Percentiles rank a stretch among this genome's conserved stretches.
phyloP scores from a whole-genome alignment of 2,797 vertebrate genomes.

The Rhynchonycteris naso region DNA sequence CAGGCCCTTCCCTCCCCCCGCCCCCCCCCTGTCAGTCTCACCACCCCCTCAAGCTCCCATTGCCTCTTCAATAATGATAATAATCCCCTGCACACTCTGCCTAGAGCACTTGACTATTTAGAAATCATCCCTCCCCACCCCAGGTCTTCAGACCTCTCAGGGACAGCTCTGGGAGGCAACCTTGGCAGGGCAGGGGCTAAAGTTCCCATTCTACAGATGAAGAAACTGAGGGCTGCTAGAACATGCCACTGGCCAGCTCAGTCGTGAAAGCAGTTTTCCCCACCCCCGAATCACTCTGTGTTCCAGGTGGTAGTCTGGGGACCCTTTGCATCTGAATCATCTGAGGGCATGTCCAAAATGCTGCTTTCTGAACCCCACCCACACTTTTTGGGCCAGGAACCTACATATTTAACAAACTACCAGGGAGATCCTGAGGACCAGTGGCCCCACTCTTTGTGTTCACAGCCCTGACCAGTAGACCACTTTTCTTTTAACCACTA shows the following conservation, averaged over 20 bases:
- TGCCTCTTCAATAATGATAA: slow-evolving; percentile 1
- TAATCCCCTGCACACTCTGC: not conserved
- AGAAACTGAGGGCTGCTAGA: not conserved
- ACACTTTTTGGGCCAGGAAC: not conserved
- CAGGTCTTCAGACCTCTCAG: not conserved
- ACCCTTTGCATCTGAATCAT: not conserved
- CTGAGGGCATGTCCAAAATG: not conserved
- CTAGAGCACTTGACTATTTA: slow-evolving; percentile 11
- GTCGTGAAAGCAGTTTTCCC: not conserved
- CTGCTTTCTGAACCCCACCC: not conserved
- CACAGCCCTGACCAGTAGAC: not conserved
- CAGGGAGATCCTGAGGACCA: not conserved
- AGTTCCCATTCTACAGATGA: not conserved
- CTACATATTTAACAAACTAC: not conserved
- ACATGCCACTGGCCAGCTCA: not conserved
- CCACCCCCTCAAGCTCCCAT: not conserved
- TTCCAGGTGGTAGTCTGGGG: not conserved
- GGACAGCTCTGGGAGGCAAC: not conserved
- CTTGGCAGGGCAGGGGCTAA: not conserved
- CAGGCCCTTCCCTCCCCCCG: not conserved
- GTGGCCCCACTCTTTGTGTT: not conserved
- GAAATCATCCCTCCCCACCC: not conserved
- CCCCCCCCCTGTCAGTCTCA: not conserved
- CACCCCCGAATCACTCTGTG: not conserved
- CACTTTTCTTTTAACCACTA: not conserved